Evolutionary conservation across 2,888 invertebrate species (phyloP).

Genomic region (Dilophus febrilis): DNA sequence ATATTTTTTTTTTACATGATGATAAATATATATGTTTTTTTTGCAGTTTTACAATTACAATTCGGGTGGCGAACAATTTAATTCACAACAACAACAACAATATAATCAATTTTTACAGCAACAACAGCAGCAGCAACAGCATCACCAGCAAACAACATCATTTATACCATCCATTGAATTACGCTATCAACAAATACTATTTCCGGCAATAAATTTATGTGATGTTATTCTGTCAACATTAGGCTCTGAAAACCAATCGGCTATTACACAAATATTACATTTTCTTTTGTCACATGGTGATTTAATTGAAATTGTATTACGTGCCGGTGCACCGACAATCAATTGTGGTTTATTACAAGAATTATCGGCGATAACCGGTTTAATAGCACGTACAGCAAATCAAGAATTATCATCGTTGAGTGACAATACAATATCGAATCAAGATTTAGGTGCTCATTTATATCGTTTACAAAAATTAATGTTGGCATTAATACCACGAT

Average conservation of each 20-base stretch:
- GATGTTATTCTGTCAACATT: conserved; percentile 66
- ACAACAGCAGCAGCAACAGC: conserved; percentile 14
- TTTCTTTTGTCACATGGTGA: conserved; percentile 69
- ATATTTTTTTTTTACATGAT: too few relatives aligned
- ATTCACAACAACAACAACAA: conserved; percentile 16
- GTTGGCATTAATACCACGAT: conserved; percentile 56
- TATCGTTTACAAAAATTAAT: conserved; percentile 56
- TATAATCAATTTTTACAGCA: conserved; percentile 7
- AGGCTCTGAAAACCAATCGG: conserved; percentile 68
- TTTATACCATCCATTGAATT: conserved; percentile 46
- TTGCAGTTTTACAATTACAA: not conserved
- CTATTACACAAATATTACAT: conserved; percentile 61
- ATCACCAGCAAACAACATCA: conserved; percentile 16
- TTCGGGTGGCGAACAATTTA: not conserved
- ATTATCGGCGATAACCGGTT: conserved; percentile 57
- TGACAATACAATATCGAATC: conserved; percentile 28
- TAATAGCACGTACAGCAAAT: conserved; percentile 51
- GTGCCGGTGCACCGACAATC: conserved; percentile 48
- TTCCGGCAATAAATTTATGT: conserved; percentile 66
- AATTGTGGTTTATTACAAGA: conserved; percentile 52
- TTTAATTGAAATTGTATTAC: conserved; percentile 58
- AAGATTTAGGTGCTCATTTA: conserved; percentile 38
- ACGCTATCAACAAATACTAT: conserved; percentile 66
- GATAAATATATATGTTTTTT: not conserved
- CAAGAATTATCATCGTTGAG: conserved; percentile 22